Evolutionary conservation across 30 jellyfish, hydroid and myxozoan genomes (phyloP).

Genomic region (Pseudorhiza aurosa): DNA sequence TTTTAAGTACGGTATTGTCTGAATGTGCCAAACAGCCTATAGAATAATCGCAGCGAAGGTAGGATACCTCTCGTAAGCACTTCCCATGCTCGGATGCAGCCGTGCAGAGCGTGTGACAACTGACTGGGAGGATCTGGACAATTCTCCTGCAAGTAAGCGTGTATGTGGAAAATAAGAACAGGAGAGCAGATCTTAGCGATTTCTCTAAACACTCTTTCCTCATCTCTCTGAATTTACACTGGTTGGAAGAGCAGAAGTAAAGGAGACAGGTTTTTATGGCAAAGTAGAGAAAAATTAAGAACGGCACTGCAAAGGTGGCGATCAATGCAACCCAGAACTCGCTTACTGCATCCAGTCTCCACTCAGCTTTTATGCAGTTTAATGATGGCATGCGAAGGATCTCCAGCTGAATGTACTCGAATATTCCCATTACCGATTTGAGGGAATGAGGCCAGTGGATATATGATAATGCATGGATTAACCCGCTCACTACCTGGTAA

Average conservation of each 20-base stretch:
- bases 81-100: background rate
- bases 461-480: slow-evolving; percentile 13
- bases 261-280: background rate
- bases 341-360: slow-evolving; percentile 24
- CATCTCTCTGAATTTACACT: background rate
- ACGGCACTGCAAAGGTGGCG: slow-evolving; percentile 54
- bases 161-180: slow-evolving; percentile 51
- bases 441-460: slow-evolving; percentile 53
- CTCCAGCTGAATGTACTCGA: slow-evolving; percentile 26
- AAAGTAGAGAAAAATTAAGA: background rate
- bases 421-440: background rate
- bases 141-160: slow-evolving; percentile 35
- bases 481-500: slow-evolving; percentile 39
- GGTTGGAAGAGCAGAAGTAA: background rate
- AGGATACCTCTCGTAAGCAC: slow-evolving; percentile 18
- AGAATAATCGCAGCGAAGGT: slow-evolving; percentile 30
- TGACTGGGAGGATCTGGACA: slow-evolving; percentile 44
- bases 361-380: slow-evolving; percentile 32
- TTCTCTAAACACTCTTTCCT: background rate
- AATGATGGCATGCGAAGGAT: slow-evolving; percentile 46
- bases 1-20: background rate
- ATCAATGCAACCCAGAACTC: slow-evolving; percentile 41
- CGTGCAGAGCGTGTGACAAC: slow-evolving; percentile 41
- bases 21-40: background rate
- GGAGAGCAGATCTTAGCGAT: slow-evolving; percentile 16